Percentiles rank a stretch among this genome's conserved stretches.
These are phyloP conservation scores for Rhinoderma darwinii DNA, from an alignment of 2,113 vertebrate genomes.

Conservation along the genomic window DNA sequence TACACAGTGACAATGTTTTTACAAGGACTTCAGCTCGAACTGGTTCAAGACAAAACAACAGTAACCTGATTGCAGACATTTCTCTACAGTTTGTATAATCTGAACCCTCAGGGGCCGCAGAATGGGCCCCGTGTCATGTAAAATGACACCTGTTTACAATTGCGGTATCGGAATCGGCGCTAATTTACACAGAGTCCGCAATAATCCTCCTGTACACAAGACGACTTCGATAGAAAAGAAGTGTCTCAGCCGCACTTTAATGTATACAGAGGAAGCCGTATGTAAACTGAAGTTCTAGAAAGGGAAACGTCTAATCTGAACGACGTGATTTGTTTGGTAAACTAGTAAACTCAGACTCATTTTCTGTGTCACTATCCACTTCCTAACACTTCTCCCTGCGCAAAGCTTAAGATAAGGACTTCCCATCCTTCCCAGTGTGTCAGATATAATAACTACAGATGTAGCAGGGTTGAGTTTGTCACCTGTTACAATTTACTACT, in stretches of 20 bases:
- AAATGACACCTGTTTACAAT: constrained; percentile 33
- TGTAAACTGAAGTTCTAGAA: not conserved
- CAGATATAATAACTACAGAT: too few species aligned
- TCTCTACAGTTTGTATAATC: not conserved
- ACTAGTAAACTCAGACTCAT: not conserved
- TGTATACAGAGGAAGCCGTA: constrained; percentile 21
- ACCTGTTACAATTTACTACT: too few species aligned
- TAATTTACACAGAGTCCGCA: constrained; percentile 27
- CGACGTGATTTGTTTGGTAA: not conserved
- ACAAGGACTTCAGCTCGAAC: constrained; percentile 25
- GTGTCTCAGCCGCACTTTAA: not conserved
- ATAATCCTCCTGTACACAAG: constrained; percentile 39
- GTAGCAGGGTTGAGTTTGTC: not conserved
- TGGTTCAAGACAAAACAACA: constrained; percentile 45
- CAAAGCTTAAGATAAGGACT: not conserved
- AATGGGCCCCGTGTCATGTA: not conserved
- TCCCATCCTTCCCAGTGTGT: too few species aligned
- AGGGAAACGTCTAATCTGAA: not conserved
- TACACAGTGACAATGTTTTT: constrained; percentile 51
- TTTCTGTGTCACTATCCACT: not conserved
- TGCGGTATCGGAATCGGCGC: not conserved
- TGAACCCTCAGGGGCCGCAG: not conserved
- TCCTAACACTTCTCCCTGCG: not conserved
- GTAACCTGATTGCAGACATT: not conserved
- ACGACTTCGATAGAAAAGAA: not conserved